Percentiles rank a stretch among this genome's conserved stretches.
phyloP scores from a whole-genome alignment of 2,888 invertebrate species.

The Lapara coniferarum region DNA sequence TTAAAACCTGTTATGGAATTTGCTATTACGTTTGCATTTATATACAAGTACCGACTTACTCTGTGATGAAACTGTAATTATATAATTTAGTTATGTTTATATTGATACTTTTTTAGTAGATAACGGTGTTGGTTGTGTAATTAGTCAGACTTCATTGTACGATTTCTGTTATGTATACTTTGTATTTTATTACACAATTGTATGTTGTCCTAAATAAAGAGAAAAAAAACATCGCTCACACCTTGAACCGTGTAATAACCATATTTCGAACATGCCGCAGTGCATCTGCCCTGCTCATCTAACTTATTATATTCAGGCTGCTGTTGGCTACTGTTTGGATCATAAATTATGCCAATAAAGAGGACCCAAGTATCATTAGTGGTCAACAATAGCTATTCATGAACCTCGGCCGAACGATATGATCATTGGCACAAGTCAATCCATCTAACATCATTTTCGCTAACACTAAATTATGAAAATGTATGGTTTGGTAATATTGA shows the following conservation, averaged over 20 bases:
- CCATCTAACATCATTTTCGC: neutral
- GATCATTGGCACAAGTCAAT: constrained; percentile 10
- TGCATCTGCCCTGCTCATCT: constrained; percentile 57
- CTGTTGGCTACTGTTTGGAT: constrained; percentile 43
- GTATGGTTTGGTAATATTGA: neutral
- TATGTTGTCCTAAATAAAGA: no score
- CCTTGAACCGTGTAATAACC: constrained; percentile 41
- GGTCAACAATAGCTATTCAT: constrained; percentile 27
- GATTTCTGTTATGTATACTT: no score
- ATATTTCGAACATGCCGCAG: constrained; percentile 58
- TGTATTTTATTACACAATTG: no score
- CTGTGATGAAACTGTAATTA: no score
- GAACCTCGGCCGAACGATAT: constrained; percentile 5
- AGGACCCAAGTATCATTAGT: constrained; percentile 31
- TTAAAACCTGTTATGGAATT: no score
- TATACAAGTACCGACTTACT: no score
- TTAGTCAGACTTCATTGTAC: no score
- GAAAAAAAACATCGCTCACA: no score
- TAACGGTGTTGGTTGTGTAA: no score
- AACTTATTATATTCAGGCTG: constrained; percentile 47
- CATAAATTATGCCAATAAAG: constrained; percentile 45
- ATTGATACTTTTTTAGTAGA: no score
- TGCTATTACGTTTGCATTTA: no score
- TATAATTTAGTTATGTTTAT: no score
- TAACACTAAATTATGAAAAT: neutral